Percentiles rank a stretch among this genome's conserved stretches.
Evolutionary conservation across 2,888 invertebrate species (phyloP).

Genomic region (Drosophila affinis): DNA sequence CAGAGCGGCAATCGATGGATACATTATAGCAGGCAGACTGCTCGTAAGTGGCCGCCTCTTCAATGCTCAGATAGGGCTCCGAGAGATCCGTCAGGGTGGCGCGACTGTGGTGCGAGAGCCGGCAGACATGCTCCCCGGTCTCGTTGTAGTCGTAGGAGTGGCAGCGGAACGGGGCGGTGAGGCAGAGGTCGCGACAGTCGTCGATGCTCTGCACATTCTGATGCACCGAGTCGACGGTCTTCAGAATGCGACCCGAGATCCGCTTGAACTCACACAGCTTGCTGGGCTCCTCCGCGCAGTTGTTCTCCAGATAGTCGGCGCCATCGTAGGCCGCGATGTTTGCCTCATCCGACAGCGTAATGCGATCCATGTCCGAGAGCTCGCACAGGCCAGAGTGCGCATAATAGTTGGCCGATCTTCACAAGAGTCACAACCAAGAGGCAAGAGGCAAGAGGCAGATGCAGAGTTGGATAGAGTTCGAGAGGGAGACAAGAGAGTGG

Average conservation of each 20-base stretch:
- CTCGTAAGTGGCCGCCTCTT: conserved; percentile 96
- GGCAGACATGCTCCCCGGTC: conserved; percentile 95
- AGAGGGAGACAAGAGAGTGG: conserved; percentile 21
- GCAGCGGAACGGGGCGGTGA: conserved; percentile 95
- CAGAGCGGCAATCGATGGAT: conserved; percentile 94
- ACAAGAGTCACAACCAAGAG: conserved; percentile 8
- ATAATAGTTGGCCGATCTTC: conserved; percentile 96
- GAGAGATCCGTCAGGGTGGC: conserved; percentile 94
- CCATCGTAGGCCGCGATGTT: conserved; percentile 89
- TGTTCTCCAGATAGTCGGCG: conserved; percentile 94
- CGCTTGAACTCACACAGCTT: conserved; percentile 97
- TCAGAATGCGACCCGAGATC: conserved; percentile 93
- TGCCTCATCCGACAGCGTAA: conserved; percentile 93
- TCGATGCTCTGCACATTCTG: conserved; percentile 94
- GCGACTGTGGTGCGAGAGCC: conserved; percentile 94
- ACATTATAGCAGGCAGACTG: conserved; percentile 96
- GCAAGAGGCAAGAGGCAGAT: conserved; percentile 35
- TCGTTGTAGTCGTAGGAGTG: conserved; percentile 97
- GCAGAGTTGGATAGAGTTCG: conserved; percentile 43
- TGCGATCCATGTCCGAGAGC: conserved; percentile 95
- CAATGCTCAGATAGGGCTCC: conserved; percentile 94
- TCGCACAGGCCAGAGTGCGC: conserved; percentile 94
- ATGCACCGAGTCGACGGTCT: conserved; percentile 96
- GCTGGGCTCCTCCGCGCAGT: conserved; percentile 96
- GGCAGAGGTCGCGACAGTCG: conserved; percentile 94